Conservation (phyloP, 2,888 invertebrate genomes). For the Drosophila ezoana region DNA sequence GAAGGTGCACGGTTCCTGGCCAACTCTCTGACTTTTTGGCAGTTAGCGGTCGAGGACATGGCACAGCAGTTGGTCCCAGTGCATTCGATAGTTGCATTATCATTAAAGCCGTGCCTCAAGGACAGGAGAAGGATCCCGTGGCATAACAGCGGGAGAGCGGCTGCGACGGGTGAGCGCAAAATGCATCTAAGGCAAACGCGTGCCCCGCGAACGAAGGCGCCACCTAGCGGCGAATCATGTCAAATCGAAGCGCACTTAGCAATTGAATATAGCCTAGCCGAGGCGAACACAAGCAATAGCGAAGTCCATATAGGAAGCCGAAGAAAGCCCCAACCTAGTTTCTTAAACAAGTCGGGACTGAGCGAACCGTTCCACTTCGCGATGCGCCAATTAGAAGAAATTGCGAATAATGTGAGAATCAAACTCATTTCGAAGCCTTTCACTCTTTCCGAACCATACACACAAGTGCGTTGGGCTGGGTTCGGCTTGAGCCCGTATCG, state of each 20-base stretch:
- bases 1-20: constrained; percentile 35
- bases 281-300: no score
- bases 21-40: constrained; percentile 44
- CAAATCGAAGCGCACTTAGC: no score
- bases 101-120: constrained; percentile 49
- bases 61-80: constrained; percentile 63
- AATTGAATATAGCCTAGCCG: no score
- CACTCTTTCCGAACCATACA: constrained; percentile 18
- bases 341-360: no score
- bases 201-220: constrained; percentile 41
- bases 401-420: no score
- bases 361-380: no score
- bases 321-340: no score
- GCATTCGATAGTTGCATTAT: constrained; percentile 55
- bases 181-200: constrained; percentile 28
- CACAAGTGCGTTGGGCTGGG: constrained; percentile 3
- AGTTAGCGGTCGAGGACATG: constrained; percentile 57
- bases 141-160: background rate
- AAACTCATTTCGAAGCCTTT: constrained; percentile 1
- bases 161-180: constrained; percentile 47
- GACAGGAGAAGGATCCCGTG: constrained; percentile 11
- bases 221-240: constrained; percentile 23
- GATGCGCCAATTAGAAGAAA: no score
- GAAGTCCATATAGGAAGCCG: no score
- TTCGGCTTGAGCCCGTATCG: constrained; percentile 16